Base-by-base conservation (phyloP, 2,797 vertebrate species). In the Gymnocypris eckloni region DNA sequence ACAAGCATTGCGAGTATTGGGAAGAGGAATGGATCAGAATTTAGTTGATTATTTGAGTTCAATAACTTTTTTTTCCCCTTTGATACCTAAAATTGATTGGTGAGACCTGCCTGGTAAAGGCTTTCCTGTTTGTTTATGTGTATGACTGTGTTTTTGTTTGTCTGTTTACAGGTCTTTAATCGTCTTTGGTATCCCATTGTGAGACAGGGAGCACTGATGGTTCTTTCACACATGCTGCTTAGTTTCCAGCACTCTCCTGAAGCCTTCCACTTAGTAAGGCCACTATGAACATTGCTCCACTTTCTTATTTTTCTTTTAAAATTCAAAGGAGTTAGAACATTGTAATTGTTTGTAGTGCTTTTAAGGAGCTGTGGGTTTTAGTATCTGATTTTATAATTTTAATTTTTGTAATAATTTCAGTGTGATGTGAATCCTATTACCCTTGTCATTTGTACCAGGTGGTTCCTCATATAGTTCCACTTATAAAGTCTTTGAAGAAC, bases 171-270 rank as follows among this genome's bases (percentile, higher is more conserved):
- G 98, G 98, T 99, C 45, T 99, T 99, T 92, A 97, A 96, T 92
- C 97, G 98, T 86, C 96, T 99, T 89, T 98, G 97, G 98, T 99
- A 98, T 94, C 98, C 98, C 71, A 95, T 99, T 48, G 98, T 99
- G 92, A 96, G 98, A 79, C 97, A 97, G 92, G 98, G 98, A 92
- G 98, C 98, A 70, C 94, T 99, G 81, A 94, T 96, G 56, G 98
- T 99, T 75, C 97, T 99, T 88, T 98, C 98, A 84, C 98, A 99
- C 86, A 99, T 99, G 97, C 96, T 99, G 89, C 96, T 99, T 87
- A 99, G 98, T 92, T 99, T 99, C 94, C 98, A 99, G 92, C 98
- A 99, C 93, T 99, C 98, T 93, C 98, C 98, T 20, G 98, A 99
- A 94, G 98, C 98, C 84, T 99, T 99, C 93, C 98, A 99, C 93